phyloP scores from a whole-genome alignment of 2,113 vertebrate species.

The Ginglymostoma cirratum region DNA sequence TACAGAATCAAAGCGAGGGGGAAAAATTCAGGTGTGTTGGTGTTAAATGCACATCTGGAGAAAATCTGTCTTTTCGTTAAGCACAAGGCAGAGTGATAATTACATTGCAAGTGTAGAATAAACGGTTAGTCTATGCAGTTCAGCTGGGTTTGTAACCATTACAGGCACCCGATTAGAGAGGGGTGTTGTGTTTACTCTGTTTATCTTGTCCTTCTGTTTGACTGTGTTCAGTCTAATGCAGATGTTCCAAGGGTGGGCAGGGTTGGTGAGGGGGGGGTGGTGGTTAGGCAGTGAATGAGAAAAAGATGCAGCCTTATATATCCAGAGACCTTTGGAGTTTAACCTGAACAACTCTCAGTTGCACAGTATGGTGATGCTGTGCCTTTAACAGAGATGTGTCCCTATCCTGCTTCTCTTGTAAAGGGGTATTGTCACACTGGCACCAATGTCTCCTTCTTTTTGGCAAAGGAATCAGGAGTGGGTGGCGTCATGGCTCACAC shows the following conservation, averaged over 20 bases:
- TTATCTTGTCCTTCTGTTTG: not conserved
- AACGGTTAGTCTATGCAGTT: not conserved
- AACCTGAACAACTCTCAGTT: not conserved
- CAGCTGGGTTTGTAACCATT: not conserved
- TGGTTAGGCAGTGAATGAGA: too few species aligned
- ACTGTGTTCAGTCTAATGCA: not conserved
- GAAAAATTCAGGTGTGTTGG: not conserved
- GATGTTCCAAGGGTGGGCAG: not conserved
- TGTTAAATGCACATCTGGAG: not conserved
- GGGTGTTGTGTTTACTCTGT: not conserved
- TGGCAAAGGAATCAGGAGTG: too few species aligned
- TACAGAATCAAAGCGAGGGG: not conserved
- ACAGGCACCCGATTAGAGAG: not conserved
- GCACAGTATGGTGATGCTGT: not conserved
- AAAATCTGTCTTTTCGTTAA: not conserved
- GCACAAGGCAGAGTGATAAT: not conserved
- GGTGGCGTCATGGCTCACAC: too few species aligned
- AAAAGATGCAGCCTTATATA: not conserved
- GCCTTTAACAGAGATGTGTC: too few species aligned
- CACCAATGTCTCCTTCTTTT: too few species aligned
- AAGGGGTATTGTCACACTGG: too few species aligned
- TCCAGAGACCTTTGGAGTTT: not conserved
- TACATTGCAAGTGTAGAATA: not conserved
- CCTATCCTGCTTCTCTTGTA: too few species aligned
- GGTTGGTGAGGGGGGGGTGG: not conserved